These are phyloP conservation scores for Etia nguti DNA, from an alignment of 2,113 vertebrate species.

Conservation along the genomic window DNA sequence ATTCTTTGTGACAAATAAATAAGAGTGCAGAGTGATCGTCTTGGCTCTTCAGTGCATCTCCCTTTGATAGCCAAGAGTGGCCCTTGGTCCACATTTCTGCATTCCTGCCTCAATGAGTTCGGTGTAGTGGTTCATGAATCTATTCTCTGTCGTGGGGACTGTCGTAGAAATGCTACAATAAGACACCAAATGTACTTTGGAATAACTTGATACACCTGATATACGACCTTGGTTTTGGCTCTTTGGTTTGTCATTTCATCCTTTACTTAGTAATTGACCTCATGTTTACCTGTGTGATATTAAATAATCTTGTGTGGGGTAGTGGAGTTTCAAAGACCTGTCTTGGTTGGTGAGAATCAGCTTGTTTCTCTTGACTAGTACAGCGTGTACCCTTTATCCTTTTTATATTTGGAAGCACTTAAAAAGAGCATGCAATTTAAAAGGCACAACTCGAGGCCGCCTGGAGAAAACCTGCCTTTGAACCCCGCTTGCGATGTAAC, in stretches of 20 bases:
- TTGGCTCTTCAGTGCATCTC: not conserved
- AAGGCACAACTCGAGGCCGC: conserved; percentile 5
- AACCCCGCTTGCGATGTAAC: conserved; percentile 1
- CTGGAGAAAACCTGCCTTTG: conserved; percentile 22
- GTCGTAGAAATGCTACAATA: not conserved
- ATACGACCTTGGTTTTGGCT: not conserved
- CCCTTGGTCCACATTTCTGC: not conserved
- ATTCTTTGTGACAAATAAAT: not conserved
- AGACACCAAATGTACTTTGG: not conserved
- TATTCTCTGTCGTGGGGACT: not conserved
- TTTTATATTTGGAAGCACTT: not conserved
- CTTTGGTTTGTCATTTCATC: not conserved
- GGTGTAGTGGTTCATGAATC: not conserved
- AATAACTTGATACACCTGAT: not conserved
- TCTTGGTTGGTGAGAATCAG: not conserved
- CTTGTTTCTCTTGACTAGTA: not conserved
- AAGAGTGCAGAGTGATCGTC: not conserved
- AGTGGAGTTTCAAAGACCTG: not conserved
- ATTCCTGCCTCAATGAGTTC: not conserved
- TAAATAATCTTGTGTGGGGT: not conserved
- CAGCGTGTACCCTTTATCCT: not conserved
- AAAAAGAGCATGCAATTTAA: not conserved
- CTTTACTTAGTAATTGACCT: not conserved
- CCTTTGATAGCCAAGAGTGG: not conserved
- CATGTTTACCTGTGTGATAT: not conserved